phyloP scores from a whole-genome alignment of 2,113 vertebrate species.

The Tragelaphus scriptus region DNA sequence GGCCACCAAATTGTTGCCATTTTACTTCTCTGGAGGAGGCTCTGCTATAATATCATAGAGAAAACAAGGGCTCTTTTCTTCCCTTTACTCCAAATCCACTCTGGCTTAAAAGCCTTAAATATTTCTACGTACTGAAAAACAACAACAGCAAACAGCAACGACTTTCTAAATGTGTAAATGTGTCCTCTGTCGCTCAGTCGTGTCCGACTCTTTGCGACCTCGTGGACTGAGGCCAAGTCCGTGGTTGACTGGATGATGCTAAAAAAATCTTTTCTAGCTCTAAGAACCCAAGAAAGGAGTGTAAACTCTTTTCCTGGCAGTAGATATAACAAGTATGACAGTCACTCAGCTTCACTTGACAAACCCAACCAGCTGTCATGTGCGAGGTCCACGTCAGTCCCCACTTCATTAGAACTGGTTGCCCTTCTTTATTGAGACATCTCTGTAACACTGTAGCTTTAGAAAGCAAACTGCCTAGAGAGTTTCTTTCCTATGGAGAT shows the following conservation, averaged over 20 bases:
- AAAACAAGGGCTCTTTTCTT: neutral
- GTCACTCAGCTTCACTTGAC: neutral
- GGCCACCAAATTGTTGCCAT: neutral
- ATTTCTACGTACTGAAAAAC: neutral
- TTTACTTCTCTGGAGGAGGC: neutral
- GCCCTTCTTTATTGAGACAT: neutral
- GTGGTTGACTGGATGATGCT: neutral
- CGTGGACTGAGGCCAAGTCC: neutral
- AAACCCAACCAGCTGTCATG: rapidly evolving
- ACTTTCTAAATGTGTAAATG: neutral
- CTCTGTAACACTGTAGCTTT: neutral
- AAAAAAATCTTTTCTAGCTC: neutral
- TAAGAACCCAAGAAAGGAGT: neutral
- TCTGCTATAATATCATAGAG: neutral
- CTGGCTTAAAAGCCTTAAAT: neutral
- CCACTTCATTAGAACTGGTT: neutral
- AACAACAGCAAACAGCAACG: neutral
- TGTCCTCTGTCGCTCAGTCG: neutral
- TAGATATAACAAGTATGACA: neutral
- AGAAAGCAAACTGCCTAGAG: neutral
- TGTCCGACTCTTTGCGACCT: neutral
- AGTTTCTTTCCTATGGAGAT: neutral
- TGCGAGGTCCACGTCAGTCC: neutral
- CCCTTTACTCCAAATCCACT: neutral
- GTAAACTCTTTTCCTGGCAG: neutral